Evolutionary conservation across 2,888 invertebrate species (phyloP).

Genomic region (Trichopria drosophilae): DNA sequence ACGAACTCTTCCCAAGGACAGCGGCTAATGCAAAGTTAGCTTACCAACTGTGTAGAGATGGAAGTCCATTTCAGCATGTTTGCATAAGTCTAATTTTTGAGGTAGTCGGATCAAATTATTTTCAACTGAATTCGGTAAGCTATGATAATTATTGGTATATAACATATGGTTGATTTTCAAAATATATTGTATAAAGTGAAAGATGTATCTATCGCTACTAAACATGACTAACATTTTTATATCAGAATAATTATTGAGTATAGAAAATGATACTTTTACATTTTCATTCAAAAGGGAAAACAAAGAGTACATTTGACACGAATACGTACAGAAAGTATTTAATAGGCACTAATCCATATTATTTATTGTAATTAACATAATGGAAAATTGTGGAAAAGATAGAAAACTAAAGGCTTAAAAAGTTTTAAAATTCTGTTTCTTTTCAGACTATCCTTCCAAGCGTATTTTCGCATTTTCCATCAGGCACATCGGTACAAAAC

Average conservation of each 20-base stretch:
- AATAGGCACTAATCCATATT: too few relatives aligned
- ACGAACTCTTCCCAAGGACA: conserved; percentile 23
- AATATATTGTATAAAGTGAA: too few relatives aligned
- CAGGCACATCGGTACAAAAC: conserved; percentile 30
- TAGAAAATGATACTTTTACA: too few relatives aligned
- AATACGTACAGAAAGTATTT: too few relatives aligned
- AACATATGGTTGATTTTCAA: too few relatives aligned
- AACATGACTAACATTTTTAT: too few relatives aligned
- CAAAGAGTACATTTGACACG: too few relatives aligned
- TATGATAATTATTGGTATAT: too few relatives aligned
- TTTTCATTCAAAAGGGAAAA: too few relatives aligned
- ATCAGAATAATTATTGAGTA: too few relatives aligned
- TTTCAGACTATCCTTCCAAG: conserved; percentile 24
- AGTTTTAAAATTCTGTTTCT: conserved; percentile 10
- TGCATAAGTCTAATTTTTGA: conserved; percentile 7
- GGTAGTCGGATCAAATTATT: conserved; percentile 15
- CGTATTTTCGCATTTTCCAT: conserved; percentile 31
- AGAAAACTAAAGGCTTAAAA: background rate
- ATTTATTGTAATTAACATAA: too few relatives aligned
- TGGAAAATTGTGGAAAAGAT: background rate
- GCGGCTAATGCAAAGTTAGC: background rate
- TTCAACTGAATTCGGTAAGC: conserved; percentile 13
- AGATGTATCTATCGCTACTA: too few relatives aligned
- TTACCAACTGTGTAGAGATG: background rate
- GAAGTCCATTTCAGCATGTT: conserved; percentile 10